Base-by-base conservation (phyloP, 2,797 vertebrate species). In the Spea hammondii region DNA sequence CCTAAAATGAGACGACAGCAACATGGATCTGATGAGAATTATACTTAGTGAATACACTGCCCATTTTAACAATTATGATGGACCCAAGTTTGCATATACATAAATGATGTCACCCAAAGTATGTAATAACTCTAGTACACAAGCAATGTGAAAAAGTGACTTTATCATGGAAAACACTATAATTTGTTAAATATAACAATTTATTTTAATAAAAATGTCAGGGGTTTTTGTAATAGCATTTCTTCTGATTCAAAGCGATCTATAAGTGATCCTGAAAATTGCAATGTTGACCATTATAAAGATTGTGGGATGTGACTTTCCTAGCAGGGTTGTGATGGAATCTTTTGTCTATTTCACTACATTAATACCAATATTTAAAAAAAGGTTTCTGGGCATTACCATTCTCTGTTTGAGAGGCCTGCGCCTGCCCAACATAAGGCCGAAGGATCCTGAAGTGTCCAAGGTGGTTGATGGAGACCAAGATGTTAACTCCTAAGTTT, bases 391-490 rank as follows among this genome's bases (percentile, higher is more conserved):
- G 70, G n/a, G 86, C 89, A 89, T 97, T 98, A 99, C 97, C 97
- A 88, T 88, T 92, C 89, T 93, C 84, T 93, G 93, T 83, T 90
- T 92, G 86, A 89, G 94, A 9, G 95, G 92, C 71, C 90, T 88
- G 71, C 90, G 92, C 86, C 90, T 92, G 84, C 94, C 93, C 65
- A 95, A 94, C 12, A 88, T 87, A 8, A 94, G 92, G 84, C 89
- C 93, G 83, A 92, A 88, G 2, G 96, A 96, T 85, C 91, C 91
- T 0, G 93, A 94, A 59, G 92, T 91, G 80, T 96, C 94, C 70
- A 93, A 83, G 54, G 93, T 94, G 86, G 94, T 90, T 4, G 95
- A 93, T 62, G 91, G 89, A 82, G 94, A 93, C 91, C 93, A 92
- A 0, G 92, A 92, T 11, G 91, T 88, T 80, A 90, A 87, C 74